These are phyloP conservation scores for Tor tambroides DNA, from an alignment of 2,113 vertebrate species.

Conservation along the genomic window DNA sequence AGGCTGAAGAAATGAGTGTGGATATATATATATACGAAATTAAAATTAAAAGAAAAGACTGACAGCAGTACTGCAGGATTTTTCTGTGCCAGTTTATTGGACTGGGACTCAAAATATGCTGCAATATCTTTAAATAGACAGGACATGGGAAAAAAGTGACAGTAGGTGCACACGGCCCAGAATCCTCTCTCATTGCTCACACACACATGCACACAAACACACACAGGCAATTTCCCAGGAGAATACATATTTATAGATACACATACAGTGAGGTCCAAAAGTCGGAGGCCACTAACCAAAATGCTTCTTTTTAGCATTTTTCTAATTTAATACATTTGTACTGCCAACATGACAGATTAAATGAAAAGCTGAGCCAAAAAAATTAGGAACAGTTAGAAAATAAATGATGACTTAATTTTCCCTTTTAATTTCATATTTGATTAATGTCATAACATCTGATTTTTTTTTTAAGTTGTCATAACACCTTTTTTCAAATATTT, in stretches of 20 bases:
- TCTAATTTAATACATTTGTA: neutral
- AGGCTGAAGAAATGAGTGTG: constrained; percentile 57
- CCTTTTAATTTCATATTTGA: neutral
- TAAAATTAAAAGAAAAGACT: constrained; percentile 50
- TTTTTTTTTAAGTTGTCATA: neutral
- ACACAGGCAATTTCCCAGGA: neutral
- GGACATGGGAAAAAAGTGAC: constrained; percentile 26
- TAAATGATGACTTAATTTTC: neutral
- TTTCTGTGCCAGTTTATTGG: constrained; percentile 40
- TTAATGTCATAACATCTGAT: neutral
- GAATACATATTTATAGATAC: neutral
- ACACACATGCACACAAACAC: constrained; percentile 1
- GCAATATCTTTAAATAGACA: constrained; percentile 51
- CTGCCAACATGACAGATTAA: neutral
- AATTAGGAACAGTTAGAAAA: neutral
- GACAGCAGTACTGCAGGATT: constrained; percentile 33
- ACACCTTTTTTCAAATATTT: neutral
- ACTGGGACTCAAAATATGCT: constrained; percentile 48
- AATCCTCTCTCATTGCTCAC: neutral
- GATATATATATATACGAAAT: constrained; percentile 27
- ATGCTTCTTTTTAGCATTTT: neutral
- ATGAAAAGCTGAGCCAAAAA: neutral
- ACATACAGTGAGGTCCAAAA: neutral
- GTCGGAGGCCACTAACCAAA: neutral
- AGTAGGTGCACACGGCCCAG: neutral